Conservation (phyloP, 1,140 invertebrate genomes). For the Achatina immaculata region DNA sequence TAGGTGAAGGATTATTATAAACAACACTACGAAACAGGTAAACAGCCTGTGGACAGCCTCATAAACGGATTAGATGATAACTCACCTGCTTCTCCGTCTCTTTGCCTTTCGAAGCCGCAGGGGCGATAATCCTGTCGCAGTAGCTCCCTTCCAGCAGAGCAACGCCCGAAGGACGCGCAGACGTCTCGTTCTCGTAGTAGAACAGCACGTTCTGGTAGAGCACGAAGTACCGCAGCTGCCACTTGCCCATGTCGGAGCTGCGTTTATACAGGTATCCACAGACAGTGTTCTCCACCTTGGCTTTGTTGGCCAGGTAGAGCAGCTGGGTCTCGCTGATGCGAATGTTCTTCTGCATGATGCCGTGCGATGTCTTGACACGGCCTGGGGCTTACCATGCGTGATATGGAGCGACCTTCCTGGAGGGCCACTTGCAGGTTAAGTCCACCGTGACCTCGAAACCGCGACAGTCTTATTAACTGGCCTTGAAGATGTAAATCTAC, state of each 20-base stretch:
- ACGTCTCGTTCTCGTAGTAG: conserved; percentile 87
- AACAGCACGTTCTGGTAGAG: conserved; percentile 94
- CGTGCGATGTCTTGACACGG: not conserved
- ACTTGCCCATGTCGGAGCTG: conserved; percentile 87
- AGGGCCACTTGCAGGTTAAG: too few relatives aligned
- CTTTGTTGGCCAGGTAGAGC: conserved; percentile 86
- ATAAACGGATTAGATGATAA: too few relatives aligned
- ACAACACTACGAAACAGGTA: too few relatives aligned
- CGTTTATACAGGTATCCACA: conserved; percentile 88
- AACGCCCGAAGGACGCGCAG: conserved; percentile 83
- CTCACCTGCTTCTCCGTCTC: conserved; percentile 69
- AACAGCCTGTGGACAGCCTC: too few relatives aligned
- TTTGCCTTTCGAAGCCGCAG: conserved; percentile 59
- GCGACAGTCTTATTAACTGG: too few relatives aligned
- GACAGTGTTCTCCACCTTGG: conserved; percentile 80
- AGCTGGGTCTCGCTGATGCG: conserved; percentile 78
- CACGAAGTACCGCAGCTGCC: conserved; percentile 91
- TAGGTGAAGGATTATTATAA: too few relatives aligned
- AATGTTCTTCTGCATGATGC: conserved; percentile 81
- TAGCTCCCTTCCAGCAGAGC: conserved; percentile 91
- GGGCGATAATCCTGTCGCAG: conserved; percentile 82
- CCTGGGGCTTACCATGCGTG: too few relatives aligned
- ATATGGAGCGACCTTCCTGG: too few relatives aligned
- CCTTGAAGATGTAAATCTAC: too few relatives aligned
- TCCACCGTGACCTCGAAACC: too few relatives aligned